These are phyloP conservation scores for Uromys caudimaculatus DNA, from an alignment of 2,797 vertebrate species.

Conservation along the genomic window DNA sequence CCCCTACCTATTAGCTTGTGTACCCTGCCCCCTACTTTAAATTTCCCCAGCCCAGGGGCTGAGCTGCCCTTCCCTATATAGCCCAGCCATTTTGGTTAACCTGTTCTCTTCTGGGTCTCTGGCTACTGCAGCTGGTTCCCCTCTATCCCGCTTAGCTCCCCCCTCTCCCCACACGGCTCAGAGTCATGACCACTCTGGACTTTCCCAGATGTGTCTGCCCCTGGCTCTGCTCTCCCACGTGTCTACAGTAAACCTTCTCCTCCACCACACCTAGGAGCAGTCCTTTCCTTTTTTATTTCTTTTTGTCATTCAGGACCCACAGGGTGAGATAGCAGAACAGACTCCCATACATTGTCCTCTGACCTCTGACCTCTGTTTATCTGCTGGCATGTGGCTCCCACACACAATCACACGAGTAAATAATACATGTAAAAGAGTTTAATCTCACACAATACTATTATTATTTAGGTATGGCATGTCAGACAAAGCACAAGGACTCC, in stretches of 20 bases:
- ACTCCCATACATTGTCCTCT: neutral
- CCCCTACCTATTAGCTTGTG: neutral
- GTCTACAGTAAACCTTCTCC: neutral
- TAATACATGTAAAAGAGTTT: neutral
- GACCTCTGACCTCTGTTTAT: neutral
- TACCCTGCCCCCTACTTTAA: no score
- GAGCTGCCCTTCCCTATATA: neutral
- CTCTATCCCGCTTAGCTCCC: neutral
- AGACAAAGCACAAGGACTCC: constrained; percentile 17
- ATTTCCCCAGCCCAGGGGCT: neutral
- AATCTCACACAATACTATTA: neutral
- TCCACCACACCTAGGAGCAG: neutral
- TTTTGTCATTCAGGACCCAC: neutral
- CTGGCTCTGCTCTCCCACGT: neutral
- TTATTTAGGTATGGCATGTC: neutral
- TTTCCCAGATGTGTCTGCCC: neutral
- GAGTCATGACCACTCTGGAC: neutral
- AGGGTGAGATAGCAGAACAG: neutral
- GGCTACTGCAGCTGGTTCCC: neutral
- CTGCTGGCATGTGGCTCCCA: neutral
- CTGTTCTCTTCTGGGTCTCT: neutral
- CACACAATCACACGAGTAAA: neutral
- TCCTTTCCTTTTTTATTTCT: neutral
- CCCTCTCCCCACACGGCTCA: neutral
- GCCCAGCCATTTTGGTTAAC: neutral